Conservation (phyloP, 2,113 vertebrate species). For the Cygnus buccinator region DNA sequence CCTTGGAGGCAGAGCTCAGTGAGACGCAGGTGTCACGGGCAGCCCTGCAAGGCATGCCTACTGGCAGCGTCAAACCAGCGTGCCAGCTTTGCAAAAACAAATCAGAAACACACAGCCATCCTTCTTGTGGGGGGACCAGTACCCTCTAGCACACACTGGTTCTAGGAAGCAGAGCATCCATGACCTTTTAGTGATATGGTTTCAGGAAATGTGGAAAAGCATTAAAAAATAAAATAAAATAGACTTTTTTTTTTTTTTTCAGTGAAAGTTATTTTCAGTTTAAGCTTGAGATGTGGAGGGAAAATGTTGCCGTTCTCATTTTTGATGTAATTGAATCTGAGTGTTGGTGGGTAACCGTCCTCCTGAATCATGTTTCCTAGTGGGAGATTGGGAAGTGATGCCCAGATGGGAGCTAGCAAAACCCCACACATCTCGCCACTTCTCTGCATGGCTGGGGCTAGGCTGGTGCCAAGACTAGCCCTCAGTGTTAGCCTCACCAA, state of each 20-base stretch:
- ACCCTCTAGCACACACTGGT: not conserved
- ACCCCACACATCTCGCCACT: not conserved
- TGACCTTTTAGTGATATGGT: not conserved
- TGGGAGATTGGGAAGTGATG: constrained; percentile 1
- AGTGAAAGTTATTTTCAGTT: not conserved
- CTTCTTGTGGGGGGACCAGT: not conserved
- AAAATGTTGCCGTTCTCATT: not conserved
- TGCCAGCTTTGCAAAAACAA: not conserved
- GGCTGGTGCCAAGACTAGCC: not conserved
- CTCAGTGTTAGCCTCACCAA: not conserved
- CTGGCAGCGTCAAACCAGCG: not conserved
- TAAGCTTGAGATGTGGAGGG: not conserved
- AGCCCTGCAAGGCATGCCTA: not conserved
- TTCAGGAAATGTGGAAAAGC: not conserved
- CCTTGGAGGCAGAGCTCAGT: not conserved
- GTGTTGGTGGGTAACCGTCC: constrained; percentile 22
- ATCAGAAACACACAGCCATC: not conserved
- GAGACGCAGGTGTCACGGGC: not conserved
- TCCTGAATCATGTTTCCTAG: constrained; percentile 14
- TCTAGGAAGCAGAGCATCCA: not conserved
- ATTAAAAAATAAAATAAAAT: not conserved
- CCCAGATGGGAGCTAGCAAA: not conserved
- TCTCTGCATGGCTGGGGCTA: not conserved
- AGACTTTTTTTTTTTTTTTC: not conserved
- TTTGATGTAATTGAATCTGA: not conserved